phyloP scores from a whole-genome alignment of 1,140 invertebrate genomes.

The Cherax quadricarinatus region DNA sequence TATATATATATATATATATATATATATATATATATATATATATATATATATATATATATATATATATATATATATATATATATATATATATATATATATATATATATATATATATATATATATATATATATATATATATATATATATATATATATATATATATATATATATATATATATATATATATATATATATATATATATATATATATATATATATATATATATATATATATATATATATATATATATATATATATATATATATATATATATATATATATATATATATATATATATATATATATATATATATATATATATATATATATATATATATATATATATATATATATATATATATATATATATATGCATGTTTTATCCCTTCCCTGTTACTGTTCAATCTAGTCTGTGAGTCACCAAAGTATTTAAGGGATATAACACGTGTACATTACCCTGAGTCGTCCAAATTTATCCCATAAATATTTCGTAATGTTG shows the following conservation, averaged over 20 bases:
- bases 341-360: too few species aligned
- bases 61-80: conserved; percentile 11
- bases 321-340: too few species aligned
- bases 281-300: too few species aligned
- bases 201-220: neutral
- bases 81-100: neutral
- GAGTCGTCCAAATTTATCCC: too few species aligned
- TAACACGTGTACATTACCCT: too few species aligned
- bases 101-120: neutral
- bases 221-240: neutral
- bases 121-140: neutral
- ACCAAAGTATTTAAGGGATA: too few species aligned
- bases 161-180: neutral
- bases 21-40: conserved; percentile 54
- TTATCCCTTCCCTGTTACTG: too few species aligned
- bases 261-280: too few species aligned
- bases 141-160: neutral
- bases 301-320: too few species aligned
- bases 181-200: neutral
- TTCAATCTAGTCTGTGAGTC: too few species aligned
- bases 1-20: conserved; percentile 47
- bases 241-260: neutral
- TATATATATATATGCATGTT: too few species aligned
- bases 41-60: conserved; percentile 46
- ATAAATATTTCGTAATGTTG: too few species aligned